These are phyloP conservation scores for Leptinotarsa lineolata DNA, from an alignment of 1,140 invertebrate species.

Conservation along the genomic window DNA sequence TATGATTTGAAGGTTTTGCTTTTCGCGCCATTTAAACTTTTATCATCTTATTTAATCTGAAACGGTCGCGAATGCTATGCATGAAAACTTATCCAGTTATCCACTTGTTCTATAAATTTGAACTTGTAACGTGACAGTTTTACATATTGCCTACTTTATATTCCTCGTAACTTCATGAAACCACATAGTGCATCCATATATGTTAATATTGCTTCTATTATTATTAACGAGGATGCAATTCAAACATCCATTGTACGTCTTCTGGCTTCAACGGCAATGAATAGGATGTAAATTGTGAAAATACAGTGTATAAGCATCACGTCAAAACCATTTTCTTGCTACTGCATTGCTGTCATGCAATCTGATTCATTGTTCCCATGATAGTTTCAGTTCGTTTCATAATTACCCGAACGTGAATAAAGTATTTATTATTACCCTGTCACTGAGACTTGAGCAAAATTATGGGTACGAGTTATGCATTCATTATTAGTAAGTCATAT, in stretches of 20 bases:
- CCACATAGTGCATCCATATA: conserved; percentile 33
- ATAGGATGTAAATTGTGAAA: conserved; percentile 14
- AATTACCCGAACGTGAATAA: neutral
- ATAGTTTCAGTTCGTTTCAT: neutral
- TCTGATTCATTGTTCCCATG: neutral
- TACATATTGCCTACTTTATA: conserved; percentile 52
- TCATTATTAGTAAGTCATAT: no score
- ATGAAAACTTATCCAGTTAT: conserved; percentile 54
- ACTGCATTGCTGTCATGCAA: conserved; percentile 2
- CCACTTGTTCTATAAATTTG: conserved; percentile 52
- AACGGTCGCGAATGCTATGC: conserved; percentile 41
- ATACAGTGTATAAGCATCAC: neutral
- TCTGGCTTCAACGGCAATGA: conserved; percentile 11
- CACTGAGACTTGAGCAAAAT: no score
- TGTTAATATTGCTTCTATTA: conserved; percentile 23
- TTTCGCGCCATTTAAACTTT: conserved; percentile 46
- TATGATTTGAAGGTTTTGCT: conserved; percentile 19
- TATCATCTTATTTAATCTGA: conserved; percentile 51
- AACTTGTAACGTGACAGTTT: conserved; percentile 53
- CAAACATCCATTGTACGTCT: conserved; percentile 20
- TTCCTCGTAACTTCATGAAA: conserved; percentile 51
- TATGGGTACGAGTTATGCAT: no score
- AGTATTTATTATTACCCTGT: neutral
- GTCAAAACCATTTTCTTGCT: neutral
- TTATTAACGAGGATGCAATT: conserved; percentile 21